Evolutionary conservation across 2,888 invertebrate genomes (phyloP), one percentile per base, ranked within the genome.

Genomic region (Sarcophaga subvicina): DNA sequence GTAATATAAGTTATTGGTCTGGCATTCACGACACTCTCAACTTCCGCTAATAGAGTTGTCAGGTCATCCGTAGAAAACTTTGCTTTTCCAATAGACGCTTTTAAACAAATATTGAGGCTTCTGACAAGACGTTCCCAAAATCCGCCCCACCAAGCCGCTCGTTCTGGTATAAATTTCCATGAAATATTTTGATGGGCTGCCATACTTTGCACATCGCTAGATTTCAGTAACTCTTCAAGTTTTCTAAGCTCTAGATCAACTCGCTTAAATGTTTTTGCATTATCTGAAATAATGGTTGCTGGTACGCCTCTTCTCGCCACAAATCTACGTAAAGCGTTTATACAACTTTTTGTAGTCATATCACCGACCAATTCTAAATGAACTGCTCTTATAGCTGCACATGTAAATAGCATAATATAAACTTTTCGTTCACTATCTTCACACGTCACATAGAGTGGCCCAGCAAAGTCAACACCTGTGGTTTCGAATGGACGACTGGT

Each of bases 131-230:
- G 83, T 25, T 87, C 83, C 87, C 85, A 86, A 72, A 86, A 86
- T 12, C 86, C 87, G 12, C 80, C 86, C 88, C 86, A 89, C 85
- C 85, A 87, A 22, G 88, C 85, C 2, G 83, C 88, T 79, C 83
- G 69, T 66, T 88, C 86, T 12, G 78, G 80, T n/a, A 84, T 80
- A 70, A 78, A 80, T 64, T 78, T 22, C 83, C 71, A 87, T 17
- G 14, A 54, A 14, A 88, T 85, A 45, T 71, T 71, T 22, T 80
- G 63, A 45, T 84, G 27, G 11, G 83, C 71, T 14, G 85, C 83
- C 64, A 86, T 25, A 25, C 76, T 64, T 62, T 86, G 80, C 0
- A 83, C 66, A 12, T 88, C 72, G 12, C 59, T 79, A 14, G 69
- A 67, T 49, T 78, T 70, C 25, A 80, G 45, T 10, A 83, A 14